phyloP scores from a whole-genome alignment of 2,113 vertebrate species.

The Thymallus thymallus region DNA sequence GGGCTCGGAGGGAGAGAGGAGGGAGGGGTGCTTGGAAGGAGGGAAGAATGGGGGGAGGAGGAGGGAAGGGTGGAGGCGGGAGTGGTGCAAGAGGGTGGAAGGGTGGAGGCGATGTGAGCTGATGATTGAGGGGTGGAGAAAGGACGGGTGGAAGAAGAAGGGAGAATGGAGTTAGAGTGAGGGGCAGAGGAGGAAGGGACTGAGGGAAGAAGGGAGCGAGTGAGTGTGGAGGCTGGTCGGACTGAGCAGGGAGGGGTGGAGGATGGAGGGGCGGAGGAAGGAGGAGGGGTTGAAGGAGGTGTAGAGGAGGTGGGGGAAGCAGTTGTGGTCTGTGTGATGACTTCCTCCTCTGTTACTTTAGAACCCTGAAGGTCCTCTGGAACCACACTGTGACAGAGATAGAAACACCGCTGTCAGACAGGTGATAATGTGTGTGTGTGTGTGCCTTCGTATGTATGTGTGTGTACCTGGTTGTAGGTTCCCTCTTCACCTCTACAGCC shows the following conservation, averaged over 20 bases:
- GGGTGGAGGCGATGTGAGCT: background rate
- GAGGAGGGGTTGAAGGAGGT: slow-evolving; percentile 28
- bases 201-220: background rate
- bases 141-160: slow-evolving; percentile 35
- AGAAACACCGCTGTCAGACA: background rate
- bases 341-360: no score
- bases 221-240: slow-evolving; percentile 42
- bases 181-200: slow-evolving; percentile 29
- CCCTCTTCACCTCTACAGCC: slow-evolving; percentile 83
- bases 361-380: slow-evolving; percentile 57
- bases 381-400: slow-evolving; percentile 50
- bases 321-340: slow-evolving; percentile 54
- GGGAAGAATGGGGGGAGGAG: slow-evolving; percentile 38
- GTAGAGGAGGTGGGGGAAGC: slow-evolving; percentile 12
- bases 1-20: slow-evolving; percentile 61
- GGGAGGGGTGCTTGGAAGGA: slow-evolving; percentile 55
- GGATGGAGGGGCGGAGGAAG: slow-evolving; percentile 17
- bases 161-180: slow-evolving; percentile 30
- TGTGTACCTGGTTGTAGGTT: background rate
- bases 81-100: slow-evolving; percentile 42
- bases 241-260: slow-evolving; percentile 25
- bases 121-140: background rate
- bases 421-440: background rate
- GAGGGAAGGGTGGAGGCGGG: slow-evolving; percentile 27
- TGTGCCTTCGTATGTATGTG: slow-evolving; percentile 12